A percentile compares a stretch with the other conserved stretches of the same genome.
Conservation (phyloP, 2,797 vertebrate genomes). For the Varecia variegata region DNA sequence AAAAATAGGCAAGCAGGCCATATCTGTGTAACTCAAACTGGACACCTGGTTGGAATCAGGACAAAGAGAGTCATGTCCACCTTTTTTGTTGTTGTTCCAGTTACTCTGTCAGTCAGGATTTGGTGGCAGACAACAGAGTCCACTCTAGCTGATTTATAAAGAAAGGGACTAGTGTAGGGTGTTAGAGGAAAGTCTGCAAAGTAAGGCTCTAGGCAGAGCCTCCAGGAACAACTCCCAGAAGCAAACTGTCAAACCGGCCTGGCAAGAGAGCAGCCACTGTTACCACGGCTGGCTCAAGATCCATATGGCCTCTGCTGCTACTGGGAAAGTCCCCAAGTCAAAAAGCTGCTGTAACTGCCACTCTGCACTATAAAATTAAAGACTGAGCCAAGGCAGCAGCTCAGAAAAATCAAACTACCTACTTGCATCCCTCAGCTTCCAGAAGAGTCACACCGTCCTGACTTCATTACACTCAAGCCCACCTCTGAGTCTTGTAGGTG, state of each 20-base stretch:
- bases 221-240: not conserved
- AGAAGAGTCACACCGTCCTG: not conserved
- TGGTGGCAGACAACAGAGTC: not conserved
- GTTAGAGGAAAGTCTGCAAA: not conserved
- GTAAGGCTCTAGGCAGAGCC: too few species aligned
- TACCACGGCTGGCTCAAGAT: not conserved
- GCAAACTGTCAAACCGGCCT: too few species aligned
- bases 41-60: not conserved
- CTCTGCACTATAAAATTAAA: not conserved
- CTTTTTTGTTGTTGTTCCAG: not conserved
- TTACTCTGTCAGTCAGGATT: not conserved
- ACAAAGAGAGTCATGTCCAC: not conserved
- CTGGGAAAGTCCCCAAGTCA: not conserved
- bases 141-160: not conserved
- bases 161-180: not conserved
- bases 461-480: not conserved
- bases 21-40: not conserved
- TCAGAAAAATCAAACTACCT: not conserved
- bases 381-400: not conserved
- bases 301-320: not conserved
- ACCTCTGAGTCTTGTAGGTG: not conserved
- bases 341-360: not conserved
- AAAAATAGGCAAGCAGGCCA: not conserved
- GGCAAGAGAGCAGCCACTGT: not conserved
- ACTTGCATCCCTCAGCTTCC: not conserved